phyloP scores from a whole-genome alignment of 2,113 vertebrate genomes.

The Myotis lucifugus region DNA sequence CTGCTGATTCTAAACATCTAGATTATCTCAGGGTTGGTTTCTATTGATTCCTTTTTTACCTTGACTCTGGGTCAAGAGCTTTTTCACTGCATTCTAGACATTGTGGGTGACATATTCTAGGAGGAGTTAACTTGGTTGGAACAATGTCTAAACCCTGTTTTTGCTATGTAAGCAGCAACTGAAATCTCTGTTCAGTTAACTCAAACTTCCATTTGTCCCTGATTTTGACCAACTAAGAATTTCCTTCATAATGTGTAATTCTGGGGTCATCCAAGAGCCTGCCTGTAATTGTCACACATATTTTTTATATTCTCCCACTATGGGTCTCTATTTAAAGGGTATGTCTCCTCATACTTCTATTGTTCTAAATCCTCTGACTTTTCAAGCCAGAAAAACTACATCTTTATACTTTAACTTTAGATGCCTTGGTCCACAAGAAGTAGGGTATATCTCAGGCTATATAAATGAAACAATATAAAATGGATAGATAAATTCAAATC shows the following conservation, averaged over 20 bases:
- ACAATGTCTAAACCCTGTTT: neutral
- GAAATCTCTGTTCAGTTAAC: neutral
- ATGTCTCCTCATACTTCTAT: neutral
- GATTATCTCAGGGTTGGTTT: neutral
- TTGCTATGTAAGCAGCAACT: neutral
- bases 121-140: neutral
- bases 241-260: neutral
- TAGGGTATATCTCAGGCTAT: neutral
- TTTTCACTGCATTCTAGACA: neutral
- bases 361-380: neutral
- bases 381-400: neutral
- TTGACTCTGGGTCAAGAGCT: neutral
- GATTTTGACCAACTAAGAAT: neutral
- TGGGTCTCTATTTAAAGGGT: neutral
- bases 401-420: neutral
- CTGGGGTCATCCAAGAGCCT: neutral
- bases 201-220: neutral
- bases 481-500: neutral
- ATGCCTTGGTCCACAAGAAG: neutral
- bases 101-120: neutral
- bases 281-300: neutral
- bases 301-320: no score
- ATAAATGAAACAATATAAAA: neutral
- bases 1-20: neutral
- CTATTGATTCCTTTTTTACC: neutral